Evolutionary conservation across 1,140 invertebrate genomes (phyloP), one percentile per base, ranked within the genome.

Genomic region (Megalopta genalis): DNA sequence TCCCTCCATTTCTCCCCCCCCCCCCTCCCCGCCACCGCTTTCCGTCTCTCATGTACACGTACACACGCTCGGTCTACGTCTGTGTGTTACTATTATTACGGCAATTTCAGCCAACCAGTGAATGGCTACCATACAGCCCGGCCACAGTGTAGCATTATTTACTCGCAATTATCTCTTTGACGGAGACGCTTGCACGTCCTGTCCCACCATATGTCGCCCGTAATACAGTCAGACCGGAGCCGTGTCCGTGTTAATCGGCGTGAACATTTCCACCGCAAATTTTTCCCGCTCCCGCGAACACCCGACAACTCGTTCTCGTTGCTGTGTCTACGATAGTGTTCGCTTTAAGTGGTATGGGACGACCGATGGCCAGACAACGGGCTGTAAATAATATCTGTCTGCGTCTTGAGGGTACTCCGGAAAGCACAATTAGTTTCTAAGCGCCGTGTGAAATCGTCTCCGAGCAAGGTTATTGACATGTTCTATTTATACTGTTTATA

Each of bases 101-200:
- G 75, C 42, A 71, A 77, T 77, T 77, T 63, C 67, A 71, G 23
- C 54, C 42, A 42, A 71, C 27, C 46, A 54, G n/a, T 68, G 18
- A 77, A 77, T 70, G 42, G 57, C 14, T 42, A 71, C 67, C 59
- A 54, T 70, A 46, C 27, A 21, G 52, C 39, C 74, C 9, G 37
- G 46, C 75, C 75, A n/a, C 75, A 63, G 46, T 10, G 32, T 16
- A 42, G 75, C 67, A 77, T 77, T 77, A 77, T 77, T 77, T 77
- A 77, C 75, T 63, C 75, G 75, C 59, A 71, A 77, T 77, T 77
- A 77, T 77, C 67, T 77, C 75, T 77, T 68, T 77, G 75, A 77
- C 75, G 70, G 75, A 77, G 46, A 77, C 54, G 65, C 52, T 21
- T 32, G 16, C 37, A 27, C 23, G 37, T 0, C 54, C 27, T 23